Conservation (phyloP, 2,888 invertebrate species). For the Andrena flavipes region DNA sequence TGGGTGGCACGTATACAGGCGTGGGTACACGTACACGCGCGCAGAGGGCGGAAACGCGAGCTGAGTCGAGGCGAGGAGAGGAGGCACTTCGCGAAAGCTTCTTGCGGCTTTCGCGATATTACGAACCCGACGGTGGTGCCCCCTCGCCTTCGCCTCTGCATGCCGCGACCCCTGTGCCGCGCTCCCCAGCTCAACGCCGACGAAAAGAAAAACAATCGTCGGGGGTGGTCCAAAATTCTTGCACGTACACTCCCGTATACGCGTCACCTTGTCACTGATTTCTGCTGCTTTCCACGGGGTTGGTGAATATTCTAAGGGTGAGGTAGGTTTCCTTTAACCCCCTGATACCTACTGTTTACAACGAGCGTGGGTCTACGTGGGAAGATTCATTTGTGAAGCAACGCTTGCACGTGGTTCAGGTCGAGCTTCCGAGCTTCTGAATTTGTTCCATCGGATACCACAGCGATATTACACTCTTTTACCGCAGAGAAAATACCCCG, state of each 20-base stretch:
- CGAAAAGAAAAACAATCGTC: slow-evolving; percentile 29
- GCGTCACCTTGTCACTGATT: background rate
- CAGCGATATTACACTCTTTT: background rate
- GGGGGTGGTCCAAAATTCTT: slow-evolving; percentile 25
- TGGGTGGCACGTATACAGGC: slow-evolving; percentile 9
- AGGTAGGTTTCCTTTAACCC: no score
- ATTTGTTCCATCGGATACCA: background rate
- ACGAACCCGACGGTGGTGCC: slow-evolving; percentile 45
- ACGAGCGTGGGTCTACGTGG: no score
- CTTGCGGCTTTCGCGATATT: slow-evolving; percentile 72
- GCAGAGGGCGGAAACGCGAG: slow-evolving; percentile 22
- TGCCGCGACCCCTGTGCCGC: slow-evolving; percentile 40
- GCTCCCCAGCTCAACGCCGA: slow-evolving; percentile 23
- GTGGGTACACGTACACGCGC: background rate
- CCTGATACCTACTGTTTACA: no score
- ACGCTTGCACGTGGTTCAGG: no score
- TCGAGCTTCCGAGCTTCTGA: no score
- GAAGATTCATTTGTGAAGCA: no score
- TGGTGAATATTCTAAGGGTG: no score
- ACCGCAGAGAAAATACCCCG: background rate
- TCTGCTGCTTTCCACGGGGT: no score
- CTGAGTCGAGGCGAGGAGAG: slow-evolving; percentile 27
- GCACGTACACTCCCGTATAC: slow-evolving; percentile 1
- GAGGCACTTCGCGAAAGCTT: slow-evolving; percentile 71
- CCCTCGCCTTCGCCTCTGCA: slow-evolving; percentile 50